Evolutionary conservation across 2,888 invertebrate genomes (phyloP).

Genomic region (Rosalia funebris): DNA sequence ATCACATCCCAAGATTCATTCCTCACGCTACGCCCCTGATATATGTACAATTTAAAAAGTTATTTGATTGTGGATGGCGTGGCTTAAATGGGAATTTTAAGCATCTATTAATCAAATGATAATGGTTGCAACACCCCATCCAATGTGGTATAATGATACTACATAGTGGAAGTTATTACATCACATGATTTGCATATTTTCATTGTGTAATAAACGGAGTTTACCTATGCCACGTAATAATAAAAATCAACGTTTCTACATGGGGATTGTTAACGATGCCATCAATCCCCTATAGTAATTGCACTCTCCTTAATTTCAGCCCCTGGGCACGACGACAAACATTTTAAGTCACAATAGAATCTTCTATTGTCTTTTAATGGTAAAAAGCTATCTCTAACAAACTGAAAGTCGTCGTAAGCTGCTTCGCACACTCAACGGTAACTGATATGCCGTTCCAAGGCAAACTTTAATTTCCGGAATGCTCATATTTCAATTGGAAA

Average conservation of each 20-base stretch:
- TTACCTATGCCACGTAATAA: not conserved
- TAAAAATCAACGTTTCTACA: not conserved
- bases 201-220: not conserved
- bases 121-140: too few species aligned
- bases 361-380: not conserved
- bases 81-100: too few species aligned
- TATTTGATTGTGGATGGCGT: too few species aligned
- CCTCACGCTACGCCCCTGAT: too few species aligned
- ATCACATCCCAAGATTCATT: too few species aligned
- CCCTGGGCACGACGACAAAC: not conserved
- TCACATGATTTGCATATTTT: conserved; percentile 1
- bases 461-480: conserved; percentile 2
- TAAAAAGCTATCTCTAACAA: conserved; percentile 1
- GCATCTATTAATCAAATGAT: too few species aligned
- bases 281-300: not conserved
- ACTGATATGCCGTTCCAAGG: conserved; percentile 1
- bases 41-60: too few species aligned
- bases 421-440: not conserved
- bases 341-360: not conserved
- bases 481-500: conserved; percentile 3
- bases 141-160: too few species aligned
- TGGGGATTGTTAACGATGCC: not conserved
- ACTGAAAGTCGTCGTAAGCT: conserved; percentile 4
- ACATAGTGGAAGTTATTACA: too few species aligned
- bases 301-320: not conserved